A percentile compares a stretch with the other conserved stretches of the same genome.
Conservation (phyloP, 2,888 invertebrate genomes). For the Athrips mouffetella region DNA sequence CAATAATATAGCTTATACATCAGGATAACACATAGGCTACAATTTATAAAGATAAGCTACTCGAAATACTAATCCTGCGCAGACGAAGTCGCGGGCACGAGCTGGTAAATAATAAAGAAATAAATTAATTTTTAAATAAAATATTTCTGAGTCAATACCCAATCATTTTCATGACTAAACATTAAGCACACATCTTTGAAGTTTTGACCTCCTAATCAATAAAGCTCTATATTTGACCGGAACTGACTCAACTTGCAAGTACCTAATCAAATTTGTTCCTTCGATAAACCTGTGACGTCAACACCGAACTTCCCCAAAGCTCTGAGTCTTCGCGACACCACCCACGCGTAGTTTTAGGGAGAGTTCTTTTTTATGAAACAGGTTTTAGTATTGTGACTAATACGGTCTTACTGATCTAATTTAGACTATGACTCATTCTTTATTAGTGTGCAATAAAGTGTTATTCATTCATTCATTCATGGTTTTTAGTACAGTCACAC, state of each 20-base stretch:
- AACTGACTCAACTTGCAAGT: background rate
- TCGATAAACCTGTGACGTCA: background rate
- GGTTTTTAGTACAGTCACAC: too few relatives aligned
- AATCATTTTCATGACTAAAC: background rate
- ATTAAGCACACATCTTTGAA: background rate
- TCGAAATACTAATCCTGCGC: too few relatives aligned
- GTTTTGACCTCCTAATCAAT: background rate
- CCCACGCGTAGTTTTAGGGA: too few relatives aligned
- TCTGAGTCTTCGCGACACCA: too few relatives aligned
- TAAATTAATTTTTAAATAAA: too few relatives aligned
- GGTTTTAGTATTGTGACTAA: background rate
- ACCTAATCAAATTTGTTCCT: background rate
- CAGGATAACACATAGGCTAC: too few relatives aligned
- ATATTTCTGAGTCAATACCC: background rate
- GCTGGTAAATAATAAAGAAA: too few relatives aligned
- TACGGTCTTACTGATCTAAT: background rate
- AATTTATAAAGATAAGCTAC: too few relatives aligned
- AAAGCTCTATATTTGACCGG: background rate
- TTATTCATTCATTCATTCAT: too few relatives aligned
- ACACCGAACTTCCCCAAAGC: constrained; percentile 1
- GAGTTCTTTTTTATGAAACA: background rate
- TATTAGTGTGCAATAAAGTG: too few relatives aligned
- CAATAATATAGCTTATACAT: too few relatives aligned
- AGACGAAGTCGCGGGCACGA: too few relatives aligned
- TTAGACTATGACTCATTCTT: background rate